Evolutionary conservation across 2,888 invertebrate genomes (phyloP).

Genomic region (Phaonia tiefii): DNA sequence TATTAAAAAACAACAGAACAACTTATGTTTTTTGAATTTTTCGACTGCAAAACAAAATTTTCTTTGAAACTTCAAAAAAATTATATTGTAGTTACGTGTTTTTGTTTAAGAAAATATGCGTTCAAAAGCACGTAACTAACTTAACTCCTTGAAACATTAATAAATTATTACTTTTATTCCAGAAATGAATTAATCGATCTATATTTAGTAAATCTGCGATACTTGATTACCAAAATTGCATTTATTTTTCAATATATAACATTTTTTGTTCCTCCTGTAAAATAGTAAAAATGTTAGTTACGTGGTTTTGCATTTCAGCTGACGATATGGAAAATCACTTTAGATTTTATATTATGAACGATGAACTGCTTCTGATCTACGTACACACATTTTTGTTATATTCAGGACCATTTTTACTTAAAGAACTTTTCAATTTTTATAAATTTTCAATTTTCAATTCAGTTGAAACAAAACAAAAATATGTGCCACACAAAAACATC

Average conservation of each 20-base stretch:
- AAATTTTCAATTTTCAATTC: too few relatives aligned
- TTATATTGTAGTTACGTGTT: not conserved
- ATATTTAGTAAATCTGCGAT: not conserved
- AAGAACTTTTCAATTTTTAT: too few relatives aligned
- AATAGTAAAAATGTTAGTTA: not conserved
- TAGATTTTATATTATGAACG: too few relatives aligned
- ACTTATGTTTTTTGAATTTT: not conserved
- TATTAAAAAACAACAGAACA: not conserved
- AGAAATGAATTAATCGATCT: not conserved
- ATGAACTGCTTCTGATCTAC: too few relatives aligned
- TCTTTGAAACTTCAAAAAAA: not conserved
- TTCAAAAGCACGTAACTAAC: too few relatives aligned
- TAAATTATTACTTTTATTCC: not conserved
- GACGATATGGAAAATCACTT: too few relatives aligned
- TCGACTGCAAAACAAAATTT: slow-evolving; percentile 9
- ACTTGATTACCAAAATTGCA: not conserved
- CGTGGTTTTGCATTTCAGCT: not conserved
- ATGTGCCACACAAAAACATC: too few relatives aligned
- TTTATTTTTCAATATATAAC: not conserved
- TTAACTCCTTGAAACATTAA: too few relatives aligned
- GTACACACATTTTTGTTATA: too few relatives aligned
- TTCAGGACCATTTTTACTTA: too few relatives aligned
- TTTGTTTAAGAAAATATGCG: not conserved
- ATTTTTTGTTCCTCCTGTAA: too few relatives aligned
- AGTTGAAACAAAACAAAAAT: too few relatives aligned